Percentiles rank a stretch among this genome's conserved stretches.
Evolutionary conservation across 2,113 vertebrate genomes (phyloP).

Genomic region (Antechinus stuartii): DNA sequence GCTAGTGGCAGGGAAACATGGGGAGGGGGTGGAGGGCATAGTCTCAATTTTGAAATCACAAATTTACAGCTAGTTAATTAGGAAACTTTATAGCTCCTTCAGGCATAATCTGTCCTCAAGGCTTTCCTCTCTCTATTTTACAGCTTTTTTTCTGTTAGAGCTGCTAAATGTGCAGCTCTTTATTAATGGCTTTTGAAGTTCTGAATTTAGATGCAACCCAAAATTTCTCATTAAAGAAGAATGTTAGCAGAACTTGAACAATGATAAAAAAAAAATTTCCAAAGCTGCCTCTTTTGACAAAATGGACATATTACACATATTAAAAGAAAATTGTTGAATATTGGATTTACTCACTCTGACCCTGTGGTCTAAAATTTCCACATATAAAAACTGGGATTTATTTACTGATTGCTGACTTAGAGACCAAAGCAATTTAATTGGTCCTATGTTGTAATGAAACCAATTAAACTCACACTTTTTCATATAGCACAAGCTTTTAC

Average conservation of each 20-base stretch:
- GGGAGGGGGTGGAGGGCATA: not conserved
- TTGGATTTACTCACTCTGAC: not conserved
- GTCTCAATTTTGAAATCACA: slow-evolving; percentile 70
- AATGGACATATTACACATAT: not conserved
- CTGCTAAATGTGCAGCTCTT: slow-evolving; percentile 76
- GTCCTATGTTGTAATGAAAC: not conserved
- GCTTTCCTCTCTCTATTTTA: slow-evolving; percentile 77
- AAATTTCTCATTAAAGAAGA: slow-evolving; percentile 74
- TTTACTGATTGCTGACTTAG: not conserved
- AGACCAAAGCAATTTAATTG: not conserved
- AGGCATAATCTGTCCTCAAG: slow-evolving; percentile 73
- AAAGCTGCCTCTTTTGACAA: slow-evolving; percentile 62
- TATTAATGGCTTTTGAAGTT: slow-evolving; percentile 77
- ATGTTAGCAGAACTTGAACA: slow-evolving; percentile 59
- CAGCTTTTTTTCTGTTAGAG: slow-evolving; percentile 80
- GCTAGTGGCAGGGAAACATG: not conserved
- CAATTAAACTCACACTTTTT: not conserved
- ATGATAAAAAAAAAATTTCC: slow-evolving; percentile 37
- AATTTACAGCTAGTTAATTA: slow-evolving; percentile 82
- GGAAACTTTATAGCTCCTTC: slow-evolving; percentile 73
- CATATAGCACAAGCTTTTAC: not conserved
- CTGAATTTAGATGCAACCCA: slow-evolving; percentile 75
- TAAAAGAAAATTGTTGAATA: not conserved
- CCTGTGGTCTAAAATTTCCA: not conserved
- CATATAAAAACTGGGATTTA: not conserved